Base-by-base conservation (phyloP, 2,113 vertebrate species). In the Abramis brama region DNA sequence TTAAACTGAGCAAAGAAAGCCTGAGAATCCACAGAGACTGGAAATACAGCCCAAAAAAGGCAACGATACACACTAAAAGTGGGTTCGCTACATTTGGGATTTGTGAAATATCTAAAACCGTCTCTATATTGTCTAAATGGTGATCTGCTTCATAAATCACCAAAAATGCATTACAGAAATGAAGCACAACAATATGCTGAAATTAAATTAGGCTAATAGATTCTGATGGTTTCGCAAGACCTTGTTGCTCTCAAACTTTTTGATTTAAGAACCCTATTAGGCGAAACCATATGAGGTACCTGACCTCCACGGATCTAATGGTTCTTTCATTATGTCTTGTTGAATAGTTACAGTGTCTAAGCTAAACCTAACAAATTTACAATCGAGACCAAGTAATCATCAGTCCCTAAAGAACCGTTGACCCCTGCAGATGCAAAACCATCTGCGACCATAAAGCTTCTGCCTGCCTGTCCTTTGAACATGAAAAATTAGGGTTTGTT, bases 1-100 rank as follows among this genome's bases (percentile, higher is more conserved):
- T 89, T 86, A 87, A 68, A 83, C 68, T 71, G 21, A 47, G 79
- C 74, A 87, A 89, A 86, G 71, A 84, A 87, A 84, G 36, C 66
- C 47, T 74, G 55, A 66, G 64, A 87, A 73, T 79, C 70, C 82
- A 73, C 57, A 79, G 88, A 79, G 82, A 62, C 23, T 75, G 79
- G n/a, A 87, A 82, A 85, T 73, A 84, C 60, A 66, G 81, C 15
- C 77, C 23, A 59, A 79, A 79, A 83, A 71, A 83, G 66, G 68
- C 68, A 70, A 66, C 45, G 79, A 55, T 76, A 15, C 86, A 89
- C 57, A 70, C 30, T 39, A 55, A 55, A 77, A 79, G 43, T 33
- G 25, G 59, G 27, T 84, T 79, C 23, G 73, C 85, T 71, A 78
- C 52, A 62, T 62, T 62, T 73, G 59, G 80, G 85, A 89, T 86